Base-by-base conservation (phyloP, 2,113 vertebrate genomes). In the Rutilus rutilus region DNA sequence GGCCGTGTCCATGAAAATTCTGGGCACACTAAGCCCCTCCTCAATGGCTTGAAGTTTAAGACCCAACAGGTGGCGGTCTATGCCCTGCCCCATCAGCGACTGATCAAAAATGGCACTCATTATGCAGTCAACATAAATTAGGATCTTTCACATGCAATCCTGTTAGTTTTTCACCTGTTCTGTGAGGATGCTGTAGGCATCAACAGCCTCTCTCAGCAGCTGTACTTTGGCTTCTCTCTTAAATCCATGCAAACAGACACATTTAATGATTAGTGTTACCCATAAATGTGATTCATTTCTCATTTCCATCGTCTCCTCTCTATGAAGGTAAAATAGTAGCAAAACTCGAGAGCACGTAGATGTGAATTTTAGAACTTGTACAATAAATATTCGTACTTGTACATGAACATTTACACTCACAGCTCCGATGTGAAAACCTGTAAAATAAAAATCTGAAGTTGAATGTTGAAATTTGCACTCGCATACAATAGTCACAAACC, bases 1-100 rank as follows among this genome's bases (percentile, higher is more conserved):
- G 0, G 95, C 95, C 0, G 96, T 96, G 78, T 97, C 96, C 96
- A 97, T 96, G 90, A 96, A 96, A 52, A 97, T 87, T 71, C 94
- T 93, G 9, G 96, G 96, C 19, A 97, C 93, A 11, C 95, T 96
- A 85, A 92, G 88, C 42, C 96, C 96, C 30, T 96, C 93, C 77
- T 94, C 92, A 11, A 97, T 96, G 82, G 96, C 95, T 91, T 96
- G 95, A 71, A 96, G 92, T 89, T 96, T 96, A 69, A 97, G 91
- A 1, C 94, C 96, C 89, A 96, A 90, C 89, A 97, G 91, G 91
- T 96, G 95, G 7, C 92, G 91, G 86, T 97, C 96, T 0, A 96
- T 93, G 27, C 92, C 95, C 59, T 94, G 93, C 36, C 96, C 96
- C 21, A 91, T 89, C 15, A 96, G 87, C 0, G 93, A 93, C 96